Evolutionary conservation across 2,888 invertebrate genomes (phyloP).

Genomic region (Acrobasis suavella): DNA sequence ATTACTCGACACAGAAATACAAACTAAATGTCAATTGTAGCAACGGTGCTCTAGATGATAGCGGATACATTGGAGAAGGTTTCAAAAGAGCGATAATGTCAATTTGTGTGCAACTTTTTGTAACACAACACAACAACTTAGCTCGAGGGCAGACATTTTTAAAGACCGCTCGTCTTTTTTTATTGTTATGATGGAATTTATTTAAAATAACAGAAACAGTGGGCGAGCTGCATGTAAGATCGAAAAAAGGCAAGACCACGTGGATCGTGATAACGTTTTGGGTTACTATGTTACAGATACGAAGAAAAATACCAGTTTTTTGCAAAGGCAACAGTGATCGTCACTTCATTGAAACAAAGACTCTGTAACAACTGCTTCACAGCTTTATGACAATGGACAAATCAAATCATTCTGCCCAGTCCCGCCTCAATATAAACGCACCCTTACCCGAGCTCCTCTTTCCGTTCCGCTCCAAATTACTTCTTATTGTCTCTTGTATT

Average conservation of each 20-base stretch:
- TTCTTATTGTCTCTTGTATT: constrained; percentile 36
- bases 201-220: too few species aligned
- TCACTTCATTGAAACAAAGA: too few species aligned
- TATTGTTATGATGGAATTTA: too few species aligned
- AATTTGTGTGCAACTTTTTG: not conserved
- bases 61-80: not conserved
- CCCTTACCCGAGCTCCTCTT: constrained; percentile 33
- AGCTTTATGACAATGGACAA: too few species aligned
- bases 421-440: constrained; percentile 30
- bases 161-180: not conserved
- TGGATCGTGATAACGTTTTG: too few species aligned
- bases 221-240: too few species aligned
- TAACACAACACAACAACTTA: not conserved
- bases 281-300: too few species aligned
- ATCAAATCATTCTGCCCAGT: not conserved
- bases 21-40: not conserved
- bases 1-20: not conserved
- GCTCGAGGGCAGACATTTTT: not conserved
- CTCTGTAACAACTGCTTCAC: too few species aligned
- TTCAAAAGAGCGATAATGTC: not conserved
- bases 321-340: too few species aligned
- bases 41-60: not conserved
- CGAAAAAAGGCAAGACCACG: too few species aligned
- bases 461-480: constrained; percentile 40
- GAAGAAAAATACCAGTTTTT: too few species aligned